These are phyloP conservation scores for Crocodylus rhombifer DNA, from an alignment of 2,797 vertebrate species.

Conservation along the genomic window DNA sequence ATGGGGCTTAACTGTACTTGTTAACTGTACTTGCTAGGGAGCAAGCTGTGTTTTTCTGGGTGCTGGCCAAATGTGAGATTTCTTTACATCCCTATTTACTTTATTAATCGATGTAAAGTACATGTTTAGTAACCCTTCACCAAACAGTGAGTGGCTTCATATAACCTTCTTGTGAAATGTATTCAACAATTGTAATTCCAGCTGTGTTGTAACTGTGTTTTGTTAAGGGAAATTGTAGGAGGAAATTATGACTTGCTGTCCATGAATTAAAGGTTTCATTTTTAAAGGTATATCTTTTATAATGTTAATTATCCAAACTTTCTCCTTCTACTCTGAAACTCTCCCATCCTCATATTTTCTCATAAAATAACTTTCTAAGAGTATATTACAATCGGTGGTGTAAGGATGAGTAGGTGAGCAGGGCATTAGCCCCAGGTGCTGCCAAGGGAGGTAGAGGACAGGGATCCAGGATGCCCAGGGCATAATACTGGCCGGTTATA, in stretches of 20 bases:
- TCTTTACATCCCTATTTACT: conserved; percentile 40
- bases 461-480: neutral
- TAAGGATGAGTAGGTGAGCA: no score
- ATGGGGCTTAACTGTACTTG: conserved; percentile 19
- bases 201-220: neutral
- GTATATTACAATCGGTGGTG: neutral
- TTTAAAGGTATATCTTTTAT: neutral
- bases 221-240: neutral
- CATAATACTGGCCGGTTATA: no score
- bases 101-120: conserved; percentile 6
- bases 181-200: neutral
- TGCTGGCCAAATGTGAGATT: neutral
- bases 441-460: neutral
- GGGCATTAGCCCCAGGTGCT: no score
- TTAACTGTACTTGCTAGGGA: conserved; percentile 10
- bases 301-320: neutral
- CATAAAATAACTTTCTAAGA: neutral
- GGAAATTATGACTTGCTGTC: conserved; percentile 6
- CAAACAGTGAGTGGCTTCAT: neutral
- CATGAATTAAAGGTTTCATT: neutral
- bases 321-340: neutral
- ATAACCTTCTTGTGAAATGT: neutral
- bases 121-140: conserved; percentile 29
- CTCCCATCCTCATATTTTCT: conserved; percentile 9
- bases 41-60: conserved; percentile 27